These are phyloP conservation scores for Siphamia tubifer DNA, from an alignment of 2,113 vertebrate genomes.

Conservation along the genomic window DNA sequence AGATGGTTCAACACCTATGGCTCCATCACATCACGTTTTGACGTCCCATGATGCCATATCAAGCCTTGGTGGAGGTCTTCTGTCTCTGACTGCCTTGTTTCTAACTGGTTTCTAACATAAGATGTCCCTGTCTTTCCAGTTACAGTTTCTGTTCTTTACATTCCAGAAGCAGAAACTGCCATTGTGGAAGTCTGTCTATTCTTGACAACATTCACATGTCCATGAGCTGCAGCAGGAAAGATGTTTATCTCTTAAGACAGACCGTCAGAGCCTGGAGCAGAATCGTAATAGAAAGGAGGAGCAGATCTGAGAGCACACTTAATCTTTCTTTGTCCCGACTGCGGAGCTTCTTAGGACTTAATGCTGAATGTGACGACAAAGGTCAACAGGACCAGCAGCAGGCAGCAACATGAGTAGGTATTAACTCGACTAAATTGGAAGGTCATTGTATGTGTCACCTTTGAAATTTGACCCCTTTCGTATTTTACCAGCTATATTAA, in stretches of 20 bases:
- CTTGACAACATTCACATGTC: not conserved
- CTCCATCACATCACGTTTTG: too few relatives aligned
- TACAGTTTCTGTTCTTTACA: not conserved
- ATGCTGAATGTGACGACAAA: slow-evolving; percentile 19
- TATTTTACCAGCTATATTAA: not conserved
- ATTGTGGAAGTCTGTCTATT: not conserved
- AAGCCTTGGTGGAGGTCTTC: too few relatives aligned
- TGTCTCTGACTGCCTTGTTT: not conserved
- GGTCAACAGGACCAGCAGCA: not conserved
- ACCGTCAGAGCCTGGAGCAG: not conserved
- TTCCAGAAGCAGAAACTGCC: not conserved
- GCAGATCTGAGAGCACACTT: not conserved
- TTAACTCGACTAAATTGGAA: not conserved
- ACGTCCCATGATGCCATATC: too few relatives aligned
- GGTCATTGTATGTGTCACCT: not conserved
- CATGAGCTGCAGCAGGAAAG: not conserved
- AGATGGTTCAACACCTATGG: too few relatives aligned
- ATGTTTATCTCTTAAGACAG: not conserved
- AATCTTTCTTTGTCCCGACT: slow-evolving; percentile 1
- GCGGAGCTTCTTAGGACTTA: slow-evolving; percentile 6
- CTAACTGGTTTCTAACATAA: not conserved
- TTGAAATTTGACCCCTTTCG: not conserved
- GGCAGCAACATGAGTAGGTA: not conserved
- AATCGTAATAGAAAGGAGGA: slow-evolving; percentile 5
- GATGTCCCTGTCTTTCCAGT: not conserved